phyloP scores from a whole-genome alignment of 2,888 invertebrate species.

The Erebia aethiops region DNA sequence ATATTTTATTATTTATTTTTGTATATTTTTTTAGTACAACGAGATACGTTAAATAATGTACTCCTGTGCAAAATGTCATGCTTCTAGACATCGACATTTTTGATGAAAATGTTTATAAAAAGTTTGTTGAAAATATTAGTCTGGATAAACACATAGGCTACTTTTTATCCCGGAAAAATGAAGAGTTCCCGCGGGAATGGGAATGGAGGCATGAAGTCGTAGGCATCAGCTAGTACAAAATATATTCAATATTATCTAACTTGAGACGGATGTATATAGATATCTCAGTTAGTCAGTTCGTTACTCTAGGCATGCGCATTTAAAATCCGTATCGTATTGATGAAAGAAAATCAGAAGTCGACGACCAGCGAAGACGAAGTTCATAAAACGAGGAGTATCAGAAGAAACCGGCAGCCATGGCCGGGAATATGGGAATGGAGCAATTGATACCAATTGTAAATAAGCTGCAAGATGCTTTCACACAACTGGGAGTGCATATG shows the following conservation, averaged over 20 bases:
- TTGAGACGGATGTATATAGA: conserved; percentile 37
- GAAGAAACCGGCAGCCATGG: conserved; percentile 78
- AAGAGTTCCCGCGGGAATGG: no score
- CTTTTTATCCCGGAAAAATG: no score
- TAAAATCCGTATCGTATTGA: conserved; percentile 67
- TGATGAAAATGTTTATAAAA: no score
- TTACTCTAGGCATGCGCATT: conserved; percentile 68
- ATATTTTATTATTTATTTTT: no score
- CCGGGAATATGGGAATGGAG: conserved; percentile 96
- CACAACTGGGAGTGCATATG: conserved; percentile 98
- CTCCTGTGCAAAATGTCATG: no score
- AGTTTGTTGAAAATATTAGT: no score
- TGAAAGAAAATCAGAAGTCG: conserved; percentile 76
- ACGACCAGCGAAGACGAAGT: conserved; percentile 72
- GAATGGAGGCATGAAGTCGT: no score
- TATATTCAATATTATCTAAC: conserved; percentile 25
- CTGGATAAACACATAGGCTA: no score
- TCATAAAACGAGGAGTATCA: conserved; percentile 71
- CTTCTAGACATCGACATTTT: no score
- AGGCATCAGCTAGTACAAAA: conserved; percentile 1
- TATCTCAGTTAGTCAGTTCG: conserved; percentile 50
- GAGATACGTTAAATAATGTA: no score
- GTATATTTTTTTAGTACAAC: no score
- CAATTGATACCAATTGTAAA: conserved; percentile 99
- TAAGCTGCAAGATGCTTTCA: conserved; percentile 99